Percentiles rank a stretch among this genome's conserved stretches.
Conservation (phyloP, 2,113 vertebrate genomes). For the Tragelaphus buxtoni region DNA sequence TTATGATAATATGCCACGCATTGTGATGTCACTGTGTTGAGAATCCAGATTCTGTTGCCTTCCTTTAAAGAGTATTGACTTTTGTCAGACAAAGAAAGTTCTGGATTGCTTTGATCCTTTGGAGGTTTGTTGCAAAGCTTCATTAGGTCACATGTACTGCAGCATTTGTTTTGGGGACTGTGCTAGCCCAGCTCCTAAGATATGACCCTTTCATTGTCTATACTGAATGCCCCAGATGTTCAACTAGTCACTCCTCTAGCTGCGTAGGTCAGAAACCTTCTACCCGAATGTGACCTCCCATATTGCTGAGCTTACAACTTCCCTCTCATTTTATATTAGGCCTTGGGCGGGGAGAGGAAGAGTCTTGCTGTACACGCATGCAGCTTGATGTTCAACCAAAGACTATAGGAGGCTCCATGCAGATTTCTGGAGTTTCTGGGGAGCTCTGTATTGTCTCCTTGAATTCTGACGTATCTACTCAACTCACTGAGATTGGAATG, state of each 20-base stretch:
- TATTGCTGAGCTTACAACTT: neutral
- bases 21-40: neutral
- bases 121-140: neutral
- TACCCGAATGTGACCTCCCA: neutral
- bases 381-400: neutral
- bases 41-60: neutral
- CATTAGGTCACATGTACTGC: neutral
- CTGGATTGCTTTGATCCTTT: neutral
- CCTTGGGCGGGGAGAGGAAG: neutral
- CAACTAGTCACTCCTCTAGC: neutral
- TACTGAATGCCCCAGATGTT: neutral
- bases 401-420: neutral
- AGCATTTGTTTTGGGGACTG: neutral
- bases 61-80: neutral
- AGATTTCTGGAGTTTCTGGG: neutral
- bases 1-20: neutral
- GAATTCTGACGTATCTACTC: neutral
- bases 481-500: rapidly evolving
- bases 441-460: neutral
- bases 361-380: neutral
- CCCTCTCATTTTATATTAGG: neutral
- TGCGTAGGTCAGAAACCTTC: neutral
- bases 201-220: neutral
- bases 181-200: neutral
- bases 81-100: neutral